These are phyloP conservation scores for Drosophila koepferae DNA, from an alignment of 2,888 invertebrate genomes.

Conservation along the genomic window DNA sequence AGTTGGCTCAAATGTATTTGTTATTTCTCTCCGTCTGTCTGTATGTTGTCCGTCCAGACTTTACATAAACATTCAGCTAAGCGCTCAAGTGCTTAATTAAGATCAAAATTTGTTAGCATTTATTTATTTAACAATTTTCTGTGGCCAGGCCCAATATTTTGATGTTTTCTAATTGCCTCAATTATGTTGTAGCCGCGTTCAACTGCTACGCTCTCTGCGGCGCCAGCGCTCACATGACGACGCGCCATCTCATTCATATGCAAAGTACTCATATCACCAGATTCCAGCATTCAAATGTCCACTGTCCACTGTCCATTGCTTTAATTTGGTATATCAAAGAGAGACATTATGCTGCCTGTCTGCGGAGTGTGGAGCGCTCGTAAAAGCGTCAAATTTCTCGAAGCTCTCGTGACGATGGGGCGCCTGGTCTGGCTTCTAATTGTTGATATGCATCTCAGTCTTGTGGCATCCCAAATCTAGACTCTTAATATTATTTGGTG, in stretches of 20 bases:
- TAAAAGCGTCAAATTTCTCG: conserved; percentile 82
- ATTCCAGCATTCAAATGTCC: conserved; percentile 43
- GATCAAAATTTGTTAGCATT: conserved; percentile 65
- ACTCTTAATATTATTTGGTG: conserved; percentile 81
- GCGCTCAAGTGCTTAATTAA: conserved; percentile 78
- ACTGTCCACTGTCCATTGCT: conserved; percentile 64
- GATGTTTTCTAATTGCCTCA: conserved; percentile 81
- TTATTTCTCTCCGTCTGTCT: conserved; percentile 4
- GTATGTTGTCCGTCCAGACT: conserved; percentile 43
- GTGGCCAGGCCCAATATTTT: conserved; percentile 67
- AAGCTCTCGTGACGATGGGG: conserved; percentile 52
- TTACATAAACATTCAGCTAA: conserved; percentile 66
- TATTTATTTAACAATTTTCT: conserved; percentile 74
- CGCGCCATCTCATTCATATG: conserved; percentile 69
- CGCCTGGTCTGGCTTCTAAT: conserved; percentile 56
- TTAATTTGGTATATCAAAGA: conserved; percentile 81
- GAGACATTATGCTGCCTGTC: conserved; percentile 71
- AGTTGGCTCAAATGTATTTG: conserved; percentile 7
- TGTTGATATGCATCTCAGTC: conserved; percentile 66
- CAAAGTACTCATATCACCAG: conserved; percentile 64
- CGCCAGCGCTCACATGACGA: conserved; percentile 59
- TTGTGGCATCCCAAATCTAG: conserved; percentile 53
- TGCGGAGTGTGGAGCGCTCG: conserved; percentile 48
- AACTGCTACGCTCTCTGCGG: conserved; percentile 37
- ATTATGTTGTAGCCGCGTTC: conserved; percentile 57